Percentiles rank a stretch among this genome's conserved stretches.
phyloP scores from a whole-genome alignment of 2,888 invertebrate species.

The Hypercompe scribonia region DNA sequence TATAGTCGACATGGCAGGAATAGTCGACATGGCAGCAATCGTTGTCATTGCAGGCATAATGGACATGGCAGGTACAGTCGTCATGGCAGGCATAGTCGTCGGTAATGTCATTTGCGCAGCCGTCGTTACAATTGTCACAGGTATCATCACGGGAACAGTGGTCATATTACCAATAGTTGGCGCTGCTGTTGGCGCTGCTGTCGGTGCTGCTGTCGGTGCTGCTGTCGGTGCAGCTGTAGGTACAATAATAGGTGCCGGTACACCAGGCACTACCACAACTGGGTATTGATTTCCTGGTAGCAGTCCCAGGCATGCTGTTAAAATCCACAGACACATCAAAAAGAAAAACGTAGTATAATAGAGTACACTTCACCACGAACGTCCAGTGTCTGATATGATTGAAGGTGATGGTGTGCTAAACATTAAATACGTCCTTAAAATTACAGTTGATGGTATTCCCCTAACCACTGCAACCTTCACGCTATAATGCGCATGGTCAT shows the following conservation, averaged over 20 bases:
- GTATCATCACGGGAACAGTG: constrained; percentile 39
- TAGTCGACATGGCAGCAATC: background rate
- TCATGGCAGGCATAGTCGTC: background rate
- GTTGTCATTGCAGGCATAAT: background rate
- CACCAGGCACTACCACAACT: constrained; percentile 71
- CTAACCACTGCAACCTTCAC: constrained; percentile 83
- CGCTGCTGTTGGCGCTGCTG: constrained; percentile 60
- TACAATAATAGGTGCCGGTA: constrained; percentile 76
- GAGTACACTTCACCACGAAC: constrained; percentile 39
- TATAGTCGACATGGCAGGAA: background rate
- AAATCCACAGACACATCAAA: constrained; percentile 81
- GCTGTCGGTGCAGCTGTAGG: constrained; percentile 69
- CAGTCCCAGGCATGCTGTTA: constrained; percentile 82
- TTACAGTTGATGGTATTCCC: constrained; percentile 80
- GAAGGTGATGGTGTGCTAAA: constrained; percentile 63
- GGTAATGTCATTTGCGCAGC: no score
- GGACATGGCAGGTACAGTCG: background rate
- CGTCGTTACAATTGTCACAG: constrained; percentile 31
- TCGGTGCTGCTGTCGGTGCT: constrained; percentile 61
- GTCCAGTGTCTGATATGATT: constrained; percentile 51
- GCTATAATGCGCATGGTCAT: constrained; percentile 74
- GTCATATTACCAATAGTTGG: constrained; percentile 31
- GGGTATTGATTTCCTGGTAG: constrained; percentile 70
- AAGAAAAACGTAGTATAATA: constrained; percentile 2
- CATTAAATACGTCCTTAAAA: constrained; percentile 81